Conservation (phyloP, 2,888 invertebrate genomes). For the Nomada ferruginata region DNA sequence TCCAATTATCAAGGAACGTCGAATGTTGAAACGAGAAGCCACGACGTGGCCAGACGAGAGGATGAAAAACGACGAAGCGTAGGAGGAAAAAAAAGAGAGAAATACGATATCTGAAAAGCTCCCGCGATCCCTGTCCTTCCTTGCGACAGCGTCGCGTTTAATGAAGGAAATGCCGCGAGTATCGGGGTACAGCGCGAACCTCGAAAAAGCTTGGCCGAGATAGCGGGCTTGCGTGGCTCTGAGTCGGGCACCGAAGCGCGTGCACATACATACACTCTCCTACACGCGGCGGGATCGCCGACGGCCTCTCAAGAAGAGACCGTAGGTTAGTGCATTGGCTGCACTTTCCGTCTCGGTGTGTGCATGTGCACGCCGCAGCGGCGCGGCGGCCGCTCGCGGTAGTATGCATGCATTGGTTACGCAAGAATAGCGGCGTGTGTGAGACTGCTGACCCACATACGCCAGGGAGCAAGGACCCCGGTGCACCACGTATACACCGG, state of each 20-base stretch:
- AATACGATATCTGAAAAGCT: conserved; percentile 4
- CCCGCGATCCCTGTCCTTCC: conserved; percentile 27
- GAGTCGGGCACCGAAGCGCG: conserved; percentile 53
- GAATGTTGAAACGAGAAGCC: conserved; percentile 30
- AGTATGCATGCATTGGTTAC: conserved; percentile 82
- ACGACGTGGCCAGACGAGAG: neutral
- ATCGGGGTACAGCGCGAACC: conserved; percentile 55
- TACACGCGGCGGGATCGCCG: conserved; percentile 45
- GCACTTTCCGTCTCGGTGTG: conserved; percentile 72
- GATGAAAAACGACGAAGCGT: neutral
- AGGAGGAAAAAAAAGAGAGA: neutral
- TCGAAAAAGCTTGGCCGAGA: conserved; percentile 71
- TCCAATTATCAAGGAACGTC: conserved; percentile 42
- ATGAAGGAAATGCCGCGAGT: conserved; percentile 53
- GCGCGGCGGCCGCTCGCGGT: conserved; percentile 43
- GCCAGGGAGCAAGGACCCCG: conserved; percentile 84
- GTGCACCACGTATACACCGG: conserved; percentile 72
- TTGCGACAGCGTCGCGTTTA: conserved; percentile 34
- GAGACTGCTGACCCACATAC: conserved; percentile 84
- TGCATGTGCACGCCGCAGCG: conserved; percentile 57
- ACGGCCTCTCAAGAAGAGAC: conserved; percentile 69
- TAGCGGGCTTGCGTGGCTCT: conserved; percentile 67
- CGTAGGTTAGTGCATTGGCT: conserved; percentile 74
- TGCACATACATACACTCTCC: conserved; percentile 29
- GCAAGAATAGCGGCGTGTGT: conserved; percentile 83